Evolutionary conservation across 2,797 vertebrate species (phyloP).

Genomic region (Margarornis squamiger): DNA sequence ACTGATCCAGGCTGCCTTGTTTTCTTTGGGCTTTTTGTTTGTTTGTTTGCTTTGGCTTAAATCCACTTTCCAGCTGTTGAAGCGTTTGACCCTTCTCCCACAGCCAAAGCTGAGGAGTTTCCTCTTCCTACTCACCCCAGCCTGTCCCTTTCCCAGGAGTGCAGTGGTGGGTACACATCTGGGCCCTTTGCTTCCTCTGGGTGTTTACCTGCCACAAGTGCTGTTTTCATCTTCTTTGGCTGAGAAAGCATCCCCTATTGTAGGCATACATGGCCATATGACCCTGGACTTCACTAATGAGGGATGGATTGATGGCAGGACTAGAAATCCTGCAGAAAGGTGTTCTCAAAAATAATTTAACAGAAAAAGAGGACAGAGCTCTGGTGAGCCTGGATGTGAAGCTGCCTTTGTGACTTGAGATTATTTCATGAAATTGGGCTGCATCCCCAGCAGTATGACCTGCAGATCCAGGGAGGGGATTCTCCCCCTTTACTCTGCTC

Average conservation of each 20-base stretch:
- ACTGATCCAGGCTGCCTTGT: rapidly evolving
- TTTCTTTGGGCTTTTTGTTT: background rate
- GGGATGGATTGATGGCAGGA: background rate
- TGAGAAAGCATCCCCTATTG: background rate
- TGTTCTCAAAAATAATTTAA: background rate
- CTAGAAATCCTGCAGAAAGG: background rate
- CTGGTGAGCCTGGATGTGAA: rapidly evolving
- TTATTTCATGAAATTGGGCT: background rate
- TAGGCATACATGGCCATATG: background rate
- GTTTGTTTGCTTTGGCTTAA: background rate
- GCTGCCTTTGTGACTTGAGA: background rate
- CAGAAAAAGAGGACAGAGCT: background rate
- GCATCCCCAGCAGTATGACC: background rate
- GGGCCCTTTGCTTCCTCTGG: background rate
- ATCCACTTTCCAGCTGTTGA: background rate
- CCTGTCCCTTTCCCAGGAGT: background rate
- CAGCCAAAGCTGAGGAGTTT: background rate
- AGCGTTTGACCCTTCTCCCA: background rate
- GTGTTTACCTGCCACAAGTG: background rate
- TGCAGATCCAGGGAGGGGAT: background rate
- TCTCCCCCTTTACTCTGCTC: background rate
- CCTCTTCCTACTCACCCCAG: background rate
- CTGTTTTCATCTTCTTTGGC: background rate
- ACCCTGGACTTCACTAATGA: rapidly evolving
- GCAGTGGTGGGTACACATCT: background rate